These are phyloP conservation scores for Strigamia transsilvanica DNA, from an alignment of 2,888 invertebrate genomes.

Conservation along the genomic window DNA sequence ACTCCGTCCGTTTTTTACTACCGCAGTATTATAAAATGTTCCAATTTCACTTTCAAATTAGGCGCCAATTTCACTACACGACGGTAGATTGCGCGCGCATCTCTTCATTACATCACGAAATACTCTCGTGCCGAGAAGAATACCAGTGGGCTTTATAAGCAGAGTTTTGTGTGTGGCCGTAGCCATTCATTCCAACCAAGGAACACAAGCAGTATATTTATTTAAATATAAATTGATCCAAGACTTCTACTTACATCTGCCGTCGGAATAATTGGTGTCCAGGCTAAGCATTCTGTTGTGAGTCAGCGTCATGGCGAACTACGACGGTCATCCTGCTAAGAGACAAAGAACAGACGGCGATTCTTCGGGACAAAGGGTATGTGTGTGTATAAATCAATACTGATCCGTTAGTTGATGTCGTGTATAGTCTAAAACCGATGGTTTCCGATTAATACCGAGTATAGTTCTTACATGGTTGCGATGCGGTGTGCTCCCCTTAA, in stretches of 20 bases:
- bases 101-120: not conserved
- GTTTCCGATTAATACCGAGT: not conserved
- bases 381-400: not conserved
- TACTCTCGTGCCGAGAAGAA: constrained; percentile 14
- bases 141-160: constrained; percentile 17
- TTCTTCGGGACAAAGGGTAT: constrained; percentile 54
- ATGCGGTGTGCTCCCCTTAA: constrained; percentile 14
- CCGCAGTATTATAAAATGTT: not conserved
- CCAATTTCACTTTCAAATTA: constrained; percentile 12
- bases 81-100: constrained; percentile 3
- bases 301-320: constrained; percentile 55
- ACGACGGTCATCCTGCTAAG: constrained; percentile 56
- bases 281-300: constrained; percentile 44
- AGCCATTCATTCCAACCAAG: constrained; percentile 19
- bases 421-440: not conserved
- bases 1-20: not conserved
- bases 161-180: not conserved
- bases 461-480: not conserved
- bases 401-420: not conserved
- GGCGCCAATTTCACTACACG: not conserved
- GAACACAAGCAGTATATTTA: constrained; percentile 12
- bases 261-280: constrained; percentile 32
- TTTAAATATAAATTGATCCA: not conserved
- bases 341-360: constrained; percentile 57
- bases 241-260: not conserved